Base-by-base conservation (phyloP, 2,888 invertebrate species). In the Parasteatoda lunata region DNA sequence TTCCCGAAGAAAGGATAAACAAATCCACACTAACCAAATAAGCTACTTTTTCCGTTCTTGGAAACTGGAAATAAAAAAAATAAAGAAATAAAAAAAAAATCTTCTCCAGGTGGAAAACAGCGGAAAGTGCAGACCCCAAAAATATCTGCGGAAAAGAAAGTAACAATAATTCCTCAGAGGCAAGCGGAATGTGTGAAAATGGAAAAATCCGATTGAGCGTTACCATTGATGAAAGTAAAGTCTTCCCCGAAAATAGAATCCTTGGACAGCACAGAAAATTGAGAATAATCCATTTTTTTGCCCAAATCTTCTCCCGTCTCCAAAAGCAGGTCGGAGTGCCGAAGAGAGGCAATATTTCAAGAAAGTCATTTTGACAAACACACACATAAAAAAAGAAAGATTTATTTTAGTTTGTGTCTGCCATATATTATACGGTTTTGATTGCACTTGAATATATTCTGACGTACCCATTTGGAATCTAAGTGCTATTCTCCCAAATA, bases 161-260 rank as follows among this genome's bases (percentile, higher is more conserved):
- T 45, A 69, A 70, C 13, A 30, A 59, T 59, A 47, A 47, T 9
- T 70, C 70, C 15, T 13, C 49, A 64, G 15, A 15, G 4, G 52
- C 11, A 69, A 48, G 47, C 47, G 66, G 54, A 49, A 76, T 48
- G 59, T 59, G 70, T 47, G 83, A 70, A 80, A 84, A 84, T 77
- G 77, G 83, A 77, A 84, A 77, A 77, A 77, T 84, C 83, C 71
- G 83, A 84, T 84, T 84, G 77, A 65, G 72, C 52, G 72, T 84
- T 84, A 4, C 11, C n/a, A 84, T 84, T 84, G 83, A 84, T 84
- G 83, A 77, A 77, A 30, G 83, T 64, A n/a, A n/a, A n/a, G 59
- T 59, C 59, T 59, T 51, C 66, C 15, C 64, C 47, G 66, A 83
- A 83, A 77, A 83, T 75, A 77, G 77, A 77, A 70, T 15, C 72